Evolutionary conservation across 1,140 invertebrate species (phyloP).

Genomic region (Tetramorium simillimum): DNA sequence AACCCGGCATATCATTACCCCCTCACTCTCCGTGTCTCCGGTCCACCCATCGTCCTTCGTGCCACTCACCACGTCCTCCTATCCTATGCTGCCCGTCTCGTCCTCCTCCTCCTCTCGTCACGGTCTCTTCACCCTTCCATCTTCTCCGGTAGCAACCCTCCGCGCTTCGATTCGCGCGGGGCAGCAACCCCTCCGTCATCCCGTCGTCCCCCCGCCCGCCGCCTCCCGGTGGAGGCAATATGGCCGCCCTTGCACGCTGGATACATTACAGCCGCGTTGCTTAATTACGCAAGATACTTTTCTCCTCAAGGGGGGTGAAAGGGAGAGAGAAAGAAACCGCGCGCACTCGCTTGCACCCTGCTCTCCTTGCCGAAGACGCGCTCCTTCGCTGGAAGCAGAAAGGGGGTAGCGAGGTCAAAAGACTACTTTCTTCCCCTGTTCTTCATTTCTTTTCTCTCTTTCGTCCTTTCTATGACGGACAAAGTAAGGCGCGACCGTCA

Average conservation of each 20-base stretch:
- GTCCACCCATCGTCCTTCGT: conserved; percentile 35
- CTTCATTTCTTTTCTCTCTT: conserved; percentile 43
- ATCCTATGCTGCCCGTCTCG: conserved; percentile 33
- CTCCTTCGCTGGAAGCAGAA: conserved; percentile 5
- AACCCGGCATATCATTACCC: conserved; percentile 78
- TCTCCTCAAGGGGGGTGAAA: conserved; percentile 62
- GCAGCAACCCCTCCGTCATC: conserved; percentile 44
- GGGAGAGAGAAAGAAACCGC: neutral
- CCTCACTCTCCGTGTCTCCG: conserved; percentile 45
- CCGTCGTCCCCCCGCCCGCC: conserved; percentile 38
- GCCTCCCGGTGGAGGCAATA: conserved; percentile 73
- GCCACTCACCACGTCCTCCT: conserved; percentile 29
- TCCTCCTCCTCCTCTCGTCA: conserved; percentile 38
- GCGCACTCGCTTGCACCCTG: conserved; percentile 21
- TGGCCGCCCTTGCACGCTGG: conserved; percentile 75
- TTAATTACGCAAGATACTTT: conserved; percentile 82
- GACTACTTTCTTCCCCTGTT: conserved; percentile 41
- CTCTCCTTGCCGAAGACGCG: neutral
- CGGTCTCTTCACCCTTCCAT: conserved; percentile 71
- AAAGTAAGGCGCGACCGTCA: neutral
- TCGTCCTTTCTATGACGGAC: neutral
- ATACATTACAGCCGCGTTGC: conserved; percentile 79
- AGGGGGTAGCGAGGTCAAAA: conserved; percentile 45
- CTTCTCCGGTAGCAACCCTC: conserved; percentile 74
- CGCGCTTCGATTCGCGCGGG: conserved; percentile 73